Percentiles rank a stretch among this genome's conserved stretches.
These are phyloP conservation scores for Chalcis sispes DNA, from an alignment of 2,888 invertebrate species.

Conservation along the genomic window DNA sequence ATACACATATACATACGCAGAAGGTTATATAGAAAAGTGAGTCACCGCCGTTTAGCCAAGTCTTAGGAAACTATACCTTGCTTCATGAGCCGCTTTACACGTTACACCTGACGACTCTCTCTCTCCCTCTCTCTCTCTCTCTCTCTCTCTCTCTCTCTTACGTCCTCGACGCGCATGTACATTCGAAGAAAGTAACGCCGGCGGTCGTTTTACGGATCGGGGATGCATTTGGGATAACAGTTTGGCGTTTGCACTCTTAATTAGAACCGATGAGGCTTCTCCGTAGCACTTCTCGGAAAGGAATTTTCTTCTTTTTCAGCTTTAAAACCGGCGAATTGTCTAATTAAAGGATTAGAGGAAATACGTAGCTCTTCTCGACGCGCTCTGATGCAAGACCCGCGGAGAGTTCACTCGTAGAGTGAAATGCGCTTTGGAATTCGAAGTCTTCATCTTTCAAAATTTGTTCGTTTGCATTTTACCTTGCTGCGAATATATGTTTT, in stretches of 20 bases:
- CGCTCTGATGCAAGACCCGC: slow-evolving; percentile 23
- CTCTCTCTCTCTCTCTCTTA: background rate
- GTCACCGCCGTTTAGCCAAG: slow-evolving; percentile 32
- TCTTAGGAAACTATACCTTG: slow-evolving; percentile 42
- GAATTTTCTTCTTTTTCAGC: background rate
- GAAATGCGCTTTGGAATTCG: background rate
- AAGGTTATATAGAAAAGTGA: slow-evolving; percentile 29
- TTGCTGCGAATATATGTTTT: too few species aligned
- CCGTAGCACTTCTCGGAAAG: slow-evolving; percentile 7
- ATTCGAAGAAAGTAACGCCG: slow-evolving; percentile 8
- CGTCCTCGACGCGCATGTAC: background rate
- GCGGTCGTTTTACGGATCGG: background rate
- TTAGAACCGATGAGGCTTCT: background rate
- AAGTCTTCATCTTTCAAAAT: background rate
- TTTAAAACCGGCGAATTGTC: slow-evolving; percentile 23
- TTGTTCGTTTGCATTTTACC: too few species aligned
- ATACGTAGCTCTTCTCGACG: too few species aligned
- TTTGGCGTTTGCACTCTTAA: background rate
- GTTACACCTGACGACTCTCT: slow-evolving; percentile 40
- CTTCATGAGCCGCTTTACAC: slow-evolving; percentile 18
- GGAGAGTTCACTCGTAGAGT: too few species aligned
- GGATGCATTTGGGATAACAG: slow-evolving; percentile 27
- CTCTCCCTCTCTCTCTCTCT: background rate
- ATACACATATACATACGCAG: too few species aligned
- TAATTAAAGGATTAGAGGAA: slow-evolving; percentile 26